Percentiles rank a stretch among this genome's conserved stretches.
Conservation (phyloP, 2,113 vertebrate genomes). For the Lasiurus cinereus region DNA sequence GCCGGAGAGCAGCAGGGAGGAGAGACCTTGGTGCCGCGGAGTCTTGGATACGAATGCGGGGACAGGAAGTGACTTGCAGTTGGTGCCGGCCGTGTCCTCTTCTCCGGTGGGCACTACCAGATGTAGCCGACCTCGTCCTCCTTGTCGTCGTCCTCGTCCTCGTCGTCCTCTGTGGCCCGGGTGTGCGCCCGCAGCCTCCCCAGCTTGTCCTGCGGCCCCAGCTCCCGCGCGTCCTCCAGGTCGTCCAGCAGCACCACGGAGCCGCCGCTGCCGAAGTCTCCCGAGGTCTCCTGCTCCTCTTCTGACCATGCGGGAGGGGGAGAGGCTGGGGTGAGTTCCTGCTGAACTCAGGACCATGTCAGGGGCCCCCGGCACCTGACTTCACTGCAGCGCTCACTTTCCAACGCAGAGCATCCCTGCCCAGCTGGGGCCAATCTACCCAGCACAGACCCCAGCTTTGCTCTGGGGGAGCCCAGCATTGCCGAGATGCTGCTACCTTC, state of each 20-base stretch:
- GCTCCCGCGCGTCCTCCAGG: conserved; percentile 92
- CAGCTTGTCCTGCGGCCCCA: conserved; percentile 90
- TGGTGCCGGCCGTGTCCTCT: conserved; percentile 86
- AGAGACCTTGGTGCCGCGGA: conserved; percentile 84
- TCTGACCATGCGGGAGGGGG: conserved; percentile 81
- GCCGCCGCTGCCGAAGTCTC: conserved; percentile 95
- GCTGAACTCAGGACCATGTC: fast-evolving
- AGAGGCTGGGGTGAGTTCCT: neutral
- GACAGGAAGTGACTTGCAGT: conserved; percentile 85
- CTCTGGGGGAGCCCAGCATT: neutral
- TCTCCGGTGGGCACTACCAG: conserved; percentile 87
- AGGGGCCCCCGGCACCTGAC: neutral
- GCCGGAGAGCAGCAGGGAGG: conserved; percentile 81
- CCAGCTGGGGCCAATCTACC: neutral
- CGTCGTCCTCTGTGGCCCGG: conserved; percentile 94
- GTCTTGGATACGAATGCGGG: conserved; percentile 87
- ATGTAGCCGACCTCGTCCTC: conserved; percentile 96
- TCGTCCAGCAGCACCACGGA: conserved; percentile 94
- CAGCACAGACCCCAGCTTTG: neutral
- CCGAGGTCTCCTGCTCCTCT: conserved; percentile 97
- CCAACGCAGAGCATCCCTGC: neutral
- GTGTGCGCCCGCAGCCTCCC: conserved; percentile 91
- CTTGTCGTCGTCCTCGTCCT: conserved; percentile 96
- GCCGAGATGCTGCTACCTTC: neutral
- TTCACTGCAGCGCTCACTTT: neutral